A percentile compares a stretch with the other conserved stretches of the same genome.
These are phyloP conservation scores for Aphelenchoides avenae DNA, from an alignment of 1,140 invertebrate species.

Conservation along the genomic window DNA sequence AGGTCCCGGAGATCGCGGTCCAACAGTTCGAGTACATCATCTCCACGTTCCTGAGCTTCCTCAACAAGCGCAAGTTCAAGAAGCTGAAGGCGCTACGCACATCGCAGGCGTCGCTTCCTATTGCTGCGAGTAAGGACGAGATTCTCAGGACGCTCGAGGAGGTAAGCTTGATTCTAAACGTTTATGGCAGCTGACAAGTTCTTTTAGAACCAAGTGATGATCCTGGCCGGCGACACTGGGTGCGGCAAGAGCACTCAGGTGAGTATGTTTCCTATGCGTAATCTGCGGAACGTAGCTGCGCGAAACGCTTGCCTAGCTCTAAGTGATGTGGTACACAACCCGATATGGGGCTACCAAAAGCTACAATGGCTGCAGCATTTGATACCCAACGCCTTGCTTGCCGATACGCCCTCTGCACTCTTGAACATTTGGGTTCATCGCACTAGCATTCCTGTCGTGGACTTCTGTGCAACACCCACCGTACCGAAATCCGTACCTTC, in stretches of 20 bases:
- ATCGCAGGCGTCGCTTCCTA: conserved; percentile 40
- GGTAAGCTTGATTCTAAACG: conserved; percentile 64
- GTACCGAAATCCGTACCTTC: no score
- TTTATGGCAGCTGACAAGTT: background rate
- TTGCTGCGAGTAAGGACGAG: conserved; percentile 37
- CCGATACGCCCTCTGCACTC: no score
- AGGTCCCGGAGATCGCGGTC: conserved; percentile 37
- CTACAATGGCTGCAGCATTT: no score
- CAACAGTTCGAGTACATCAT: conserved; percentile 47
- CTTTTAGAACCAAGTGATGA: conserved; percentile 70
- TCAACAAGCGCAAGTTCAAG: conserved; percentile 48
- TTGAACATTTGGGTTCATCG: no score
- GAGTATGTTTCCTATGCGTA: no score
- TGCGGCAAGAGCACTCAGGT: conserved; percentile 16
- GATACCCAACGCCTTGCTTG: no score
- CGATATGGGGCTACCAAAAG: background rate
- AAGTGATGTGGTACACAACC: background rate
- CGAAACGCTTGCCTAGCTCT: no score
- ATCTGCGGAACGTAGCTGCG: no score
- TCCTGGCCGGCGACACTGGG: conserved; percentile 60
- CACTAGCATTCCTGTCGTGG: no score
- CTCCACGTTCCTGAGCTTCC: conserved; percentile 37
- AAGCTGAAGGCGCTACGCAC: conserved; percentile 45
- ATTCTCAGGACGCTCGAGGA: conserved; percentile 43
- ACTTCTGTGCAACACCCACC: no score